Percentiles rank a stretch among this genome's conserved stretches.
These are phyloP conservation scores for Catocala sponsa DNA, from an alignment of 2,888 invertebrate genomes.

Conservation along the genomic window DNA sequence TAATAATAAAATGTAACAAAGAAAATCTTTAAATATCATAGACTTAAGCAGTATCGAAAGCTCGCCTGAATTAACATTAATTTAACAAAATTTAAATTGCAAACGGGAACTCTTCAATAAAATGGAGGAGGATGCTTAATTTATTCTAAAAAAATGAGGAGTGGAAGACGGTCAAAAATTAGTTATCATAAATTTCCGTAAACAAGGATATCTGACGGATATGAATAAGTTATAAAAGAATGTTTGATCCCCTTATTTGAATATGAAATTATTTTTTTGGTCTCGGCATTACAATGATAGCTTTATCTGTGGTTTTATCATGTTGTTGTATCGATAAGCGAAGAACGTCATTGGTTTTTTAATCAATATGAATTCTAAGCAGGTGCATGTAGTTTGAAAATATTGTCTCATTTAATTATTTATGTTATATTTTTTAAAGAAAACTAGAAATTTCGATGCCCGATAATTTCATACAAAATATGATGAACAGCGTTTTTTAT, in stretches of 20 bases:
- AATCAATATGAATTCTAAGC: too few species aligned
- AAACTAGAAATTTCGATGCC: too few species aligned
- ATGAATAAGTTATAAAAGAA: conserved; percentile 55
- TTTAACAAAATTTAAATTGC: conserved; percentile 48
- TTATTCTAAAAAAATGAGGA: conserved; percentile 47
- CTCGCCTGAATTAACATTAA: conserved; percentile 40
- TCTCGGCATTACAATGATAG: too few species aligned
- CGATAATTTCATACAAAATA: too few species aligned
- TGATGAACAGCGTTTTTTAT: too few species aligned
- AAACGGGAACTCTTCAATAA: conserved; percentile 21
- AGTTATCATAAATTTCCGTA: conserved; percentile 64
- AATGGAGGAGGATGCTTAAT: conserved; percentile 42
- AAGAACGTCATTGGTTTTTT: too few species aligned
- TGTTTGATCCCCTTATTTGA: conserved; percentile 30
- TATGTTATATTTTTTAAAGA: too few species aligned
- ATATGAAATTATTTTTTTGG: conserved; percentile 1
- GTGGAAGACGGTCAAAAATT: conserved; percentile 53
- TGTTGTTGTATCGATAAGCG: too few species aligned
- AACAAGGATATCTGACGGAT: conserved; percentile 49
- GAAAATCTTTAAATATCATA: conserved; percentile 11
- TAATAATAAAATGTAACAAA: neutral
- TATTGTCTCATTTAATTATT: too few species aligned
- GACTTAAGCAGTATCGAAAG: conserved; percentile 11
- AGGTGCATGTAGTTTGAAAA: too few species aligned
- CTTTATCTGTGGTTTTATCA: too few species aligned